A percentile compares a stretch with the other conserved stretches of the same genome.
Evolutionary conservation across 2,113 vertebrate genomes (phyloP).

Genomic region (Gyps fulvus): DNA sequence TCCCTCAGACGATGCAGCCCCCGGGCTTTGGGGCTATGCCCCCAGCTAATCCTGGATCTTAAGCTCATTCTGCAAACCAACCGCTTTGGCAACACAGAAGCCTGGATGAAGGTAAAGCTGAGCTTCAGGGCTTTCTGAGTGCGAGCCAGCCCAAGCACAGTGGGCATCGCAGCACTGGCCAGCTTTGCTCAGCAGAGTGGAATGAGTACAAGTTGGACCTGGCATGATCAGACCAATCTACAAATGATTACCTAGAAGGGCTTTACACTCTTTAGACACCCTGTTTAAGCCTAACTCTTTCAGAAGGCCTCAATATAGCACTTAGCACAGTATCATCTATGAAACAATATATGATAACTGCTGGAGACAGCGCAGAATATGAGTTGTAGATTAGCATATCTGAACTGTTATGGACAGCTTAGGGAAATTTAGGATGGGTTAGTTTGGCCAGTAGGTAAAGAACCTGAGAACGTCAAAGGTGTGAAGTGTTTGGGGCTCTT

Average conservation of each 20-base stretch:
- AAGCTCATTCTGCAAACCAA: neutral
- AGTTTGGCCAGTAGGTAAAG: neutral
- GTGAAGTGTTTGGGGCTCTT: slow-evolving; percentile 15
- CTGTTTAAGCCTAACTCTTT: neutral
- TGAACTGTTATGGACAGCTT: neutral
- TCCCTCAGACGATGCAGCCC: neutral
- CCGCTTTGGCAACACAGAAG: neutral
- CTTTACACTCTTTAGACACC: neutral
- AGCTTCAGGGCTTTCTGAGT: neutral
- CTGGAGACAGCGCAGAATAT: neutral
- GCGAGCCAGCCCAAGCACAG: neutral
- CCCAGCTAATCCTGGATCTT: neutral
- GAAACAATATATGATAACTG: neutral
- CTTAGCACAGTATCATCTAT: neutral
- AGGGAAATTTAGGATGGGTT: neutral
- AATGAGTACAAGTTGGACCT: neutral
- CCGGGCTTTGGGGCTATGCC: neutral
- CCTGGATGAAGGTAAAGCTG: neutral
- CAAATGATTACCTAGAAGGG: neutral
- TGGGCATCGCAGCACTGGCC: neutral
- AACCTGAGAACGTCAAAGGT: neutral
- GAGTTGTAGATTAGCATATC: neutral
- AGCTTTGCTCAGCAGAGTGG: neutral
- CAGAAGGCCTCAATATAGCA: neutral
- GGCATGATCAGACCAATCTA: neutral